Evolutionary conservation across 2,113 vertebrate genomes (phyloP), one percentile per base, ranked within the genome.

Genomic region (Oostethus manadensis): DNA sequence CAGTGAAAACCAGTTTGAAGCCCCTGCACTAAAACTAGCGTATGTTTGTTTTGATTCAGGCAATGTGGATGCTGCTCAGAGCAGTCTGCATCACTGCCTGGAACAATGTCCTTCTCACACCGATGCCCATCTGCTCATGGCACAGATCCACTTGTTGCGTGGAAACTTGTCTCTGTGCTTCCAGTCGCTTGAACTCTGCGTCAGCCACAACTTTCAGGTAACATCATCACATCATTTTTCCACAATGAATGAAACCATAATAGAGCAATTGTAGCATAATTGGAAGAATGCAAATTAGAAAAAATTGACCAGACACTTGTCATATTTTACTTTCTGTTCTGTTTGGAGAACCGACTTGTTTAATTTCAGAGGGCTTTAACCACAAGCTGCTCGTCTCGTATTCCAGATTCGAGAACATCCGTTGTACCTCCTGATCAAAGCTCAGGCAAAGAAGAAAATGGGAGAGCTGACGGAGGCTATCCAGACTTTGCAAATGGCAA

Each of bases 131-230:
- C 92, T 99, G 60, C 84, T 98, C 14, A 94, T 99, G 94, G 93
- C 96, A 23, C 96, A 97, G 78, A 94, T 98, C 50, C 91, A 94
- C 78, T 85, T 97, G 68, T 84, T 89, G 71, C 95, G 97, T 71
- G 92, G 92, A 61, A 96, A 93, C 77, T 84, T 90, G 79, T 89
- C 89, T 9, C 74, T 92, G 0, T 95, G 92, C 74, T 92, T 90
- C 69, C 95, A 98, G 66, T 94, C 97, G 61, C 89, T 98, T 74
- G 96, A 99, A 69, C 86, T 97, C 73, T 97, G 93, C 81, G 90
- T 99, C 64, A 97, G 96, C 84, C 92, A 94, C 76, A 92, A 93
- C 84, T 98, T 98, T 88, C 93, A 97, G 89, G 97, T 96, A 77
- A 92, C 82, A 21, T 62, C 20, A 20, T 44, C 10, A 18, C 33